These are phyloP conservation scores for Sarcophilus harrisii DNA, from an alignment of 2,797 vertebrate species.

Conservation along the genomic window DNA sequence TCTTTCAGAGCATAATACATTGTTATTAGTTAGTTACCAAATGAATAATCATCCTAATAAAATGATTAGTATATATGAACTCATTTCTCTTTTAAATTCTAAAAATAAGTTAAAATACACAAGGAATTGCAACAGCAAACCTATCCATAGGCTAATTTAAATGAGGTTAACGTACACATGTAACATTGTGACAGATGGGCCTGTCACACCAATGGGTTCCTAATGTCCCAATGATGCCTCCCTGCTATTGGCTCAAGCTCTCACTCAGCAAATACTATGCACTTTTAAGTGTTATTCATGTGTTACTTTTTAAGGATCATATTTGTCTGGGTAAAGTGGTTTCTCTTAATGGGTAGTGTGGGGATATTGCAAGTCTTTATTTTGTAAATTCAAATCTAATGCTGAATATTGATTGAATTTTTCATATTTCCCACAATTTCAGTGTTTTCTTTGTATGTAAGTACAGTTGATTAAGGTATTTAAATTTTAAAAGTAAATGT, in stretches of 20 bases:
- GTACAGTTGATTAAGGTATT: background rate
- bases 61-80: slow-evolving; percentile 63
- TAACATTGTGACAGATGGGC: background rate
- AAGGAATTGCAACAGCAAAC: slow-evolving; percentile 59
- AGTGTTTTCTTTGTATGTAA: background rate
- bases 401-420: background rate
- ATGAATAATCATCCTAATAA: slow-evolving; percentile 45
- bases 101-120: slow-evolving; percentile 57
- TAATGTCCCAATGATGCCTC: slow-evolving; percentile 48
- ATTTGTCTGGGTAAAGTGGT: background rate
- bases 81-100: slow-evolving; percentile 67
- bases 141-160: slow-evolving; percentile 36
- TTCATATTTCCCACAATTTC: background rate
- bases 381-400: slow-evolving; percentile 22
- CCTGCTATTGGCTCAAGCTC: slow-evolving; percentile 10
- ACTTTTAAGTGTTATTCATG: background rate
- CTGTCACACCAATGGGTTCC: slow-evolving; percentile 26
- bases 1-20: slow-evolving; percentile 42
- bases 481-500: background rate
- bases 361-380: background rate
- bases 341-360: background rate
- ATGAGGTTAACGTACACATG: background rate
- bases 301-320: background rate
- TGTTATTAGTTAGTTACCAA: slow-evolving; percentile 67
- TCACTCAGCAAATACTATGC: background rate